phyloP scores from a whole-genome alignment of 2,113 vertebrate genomes.

The Hassar affinis region DNA sequence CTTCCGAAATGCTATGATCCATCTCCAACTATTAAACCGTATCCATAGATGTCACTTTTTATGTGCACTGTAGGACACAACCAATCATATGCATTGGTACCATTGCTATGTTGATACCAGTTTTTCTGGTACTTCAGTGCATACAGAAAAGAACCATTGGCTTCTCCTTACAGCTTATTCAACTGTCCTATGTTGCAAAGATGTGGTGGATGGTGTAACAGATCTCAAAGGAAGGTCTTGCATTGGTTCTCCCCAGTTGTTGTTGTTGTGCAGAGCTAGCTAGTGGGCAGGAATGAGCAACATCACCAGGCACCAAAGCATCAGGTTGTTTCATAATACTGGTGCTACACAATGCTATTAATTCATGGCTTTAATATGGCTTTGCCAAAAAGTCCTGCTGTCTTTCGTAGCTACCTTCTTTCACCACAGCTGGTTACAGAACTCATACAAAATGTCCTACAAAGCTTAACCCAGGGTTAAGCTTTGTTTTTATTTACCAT shows the following conservation, averaged over 20 bases:
- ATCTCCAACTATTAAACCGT: too few species aligned
- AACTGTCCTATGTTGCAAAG: background rate
- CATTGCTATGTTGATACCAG: too few species aligned
- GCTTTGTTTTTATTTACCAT: background rate
- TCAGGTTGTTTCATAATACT: background rate
- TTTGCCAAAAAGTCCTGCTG: background rate
- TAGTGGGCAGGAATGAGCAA: background rate
- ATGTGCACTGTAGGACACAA: too few species aligned
- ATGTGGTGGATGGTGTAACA: background rate
- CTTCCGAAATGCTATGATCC: too few species aligned
- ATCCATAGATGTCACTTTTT: too few species aligned
- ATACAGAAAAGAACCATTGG: background rate
- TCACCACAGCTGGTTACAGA: constrained; percentile 2
- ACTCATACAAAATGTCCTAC: background rate
- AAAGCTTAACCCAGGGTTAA: background rate
- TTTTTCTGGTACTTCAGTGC: too few species aligned
- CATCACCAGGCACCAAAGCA: background rate
- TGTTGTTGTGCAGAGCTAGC: background rate
- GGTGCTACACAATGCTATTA: background rate
- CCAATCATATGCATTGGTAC: too few species aligned
- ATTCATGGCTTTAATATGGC: background rate
- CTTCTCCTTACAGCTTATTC: background rate
- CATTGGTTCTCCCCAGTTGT: background rate
- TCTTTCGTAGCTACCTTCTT: background rate
- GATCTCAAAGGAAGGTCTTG: background rate